Evolutionary conservation across 53 echinoderm and acorn worm species (phyloP).

Genomic region (Crossaster papposus): DNA sequence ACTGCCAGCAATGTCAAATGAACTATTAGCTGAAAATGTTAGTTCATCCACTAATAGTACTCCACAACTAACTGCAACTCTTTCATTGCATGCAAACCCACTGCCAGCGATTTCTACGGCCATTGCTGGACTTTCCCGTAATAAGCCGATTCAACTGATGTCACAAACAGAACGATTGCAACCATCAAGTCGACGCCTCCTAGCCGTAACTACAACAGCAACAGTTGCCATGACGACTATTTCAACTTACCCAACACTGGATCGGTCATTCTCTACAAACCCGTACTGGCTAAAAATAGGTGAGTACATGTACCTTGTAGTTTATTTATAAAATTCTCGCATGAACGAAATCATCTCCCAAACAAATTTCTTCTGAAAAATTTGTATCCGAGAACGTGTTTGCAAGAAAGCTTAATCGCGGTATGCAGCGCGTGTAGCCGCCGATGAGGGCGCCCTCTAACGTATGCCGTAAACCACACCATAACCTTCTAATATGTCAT

Average conservation of each 20-base stretch:
- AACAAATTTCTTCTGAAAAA: background rate
- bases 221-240: slow-evolving; percentile 4
- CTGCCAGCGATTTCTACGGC: background rate
- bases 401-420: too few species aligned
- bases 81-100: background rate
- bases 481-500: too few species aligned
- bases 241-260: slow-evolving; percentile 53
- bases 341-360: background rate
- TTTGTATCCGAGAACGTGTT: background rate
- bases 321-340: background rate
- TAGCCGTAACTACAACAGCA: slow-evolving; percentile 22
- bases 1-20: background rate
- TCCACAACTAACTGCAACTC: background rate
- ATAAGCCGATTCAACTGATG: background rate
- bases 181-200: slow-evolving; percentile 13
- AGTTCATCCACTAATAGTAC: background rate
- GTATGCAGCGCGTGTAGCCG: too few species aligned
- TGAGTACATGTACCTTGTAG: too few species aligned
- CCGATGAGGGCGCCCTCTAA: too few species aligned
- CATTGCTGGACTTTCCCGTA: background rate
- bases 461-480: too few species aligned
- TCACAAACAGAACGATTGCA: slow-evolving; percentile 27
- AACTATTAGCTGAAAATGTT: background rate
- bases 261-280: slow-evolving; percentile 76
- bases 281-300: slow-evolving; percentile 77